These are phyloP conservation scores for Xenotilapia flavipinnis DNA, from an alignment of 2,113 vertebrate genomes.

Conservation along the genomic window DNA sequence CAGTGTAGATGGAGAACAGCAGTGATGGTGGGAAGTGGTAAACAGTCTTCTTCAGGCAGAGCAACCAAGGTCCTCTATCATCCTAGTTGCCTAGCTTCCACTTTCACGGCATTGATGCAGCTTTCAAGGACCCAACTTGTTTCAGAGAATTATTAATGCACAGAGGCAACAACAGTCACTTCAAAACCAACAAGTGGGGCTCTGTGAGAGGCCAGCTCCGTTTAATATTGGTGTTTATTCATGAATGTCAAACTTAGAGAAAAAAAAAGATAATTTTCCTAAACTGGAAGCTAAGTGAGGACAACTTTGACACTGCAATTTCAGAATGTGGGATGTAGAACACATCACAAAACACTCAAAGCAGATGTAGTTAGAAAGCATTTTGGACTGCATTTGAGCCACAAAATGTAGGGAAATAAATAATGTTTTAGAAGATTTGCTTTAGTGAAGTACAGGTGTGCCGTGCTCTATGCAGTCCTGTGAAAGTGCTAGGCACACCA, in stretches of 20 bases:
- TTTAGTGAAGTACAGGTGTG: background rate
- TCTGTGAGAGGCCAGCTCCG: background rate
- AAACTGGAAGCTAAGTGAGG: background rate
- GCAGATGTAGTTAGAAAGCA: background rate
- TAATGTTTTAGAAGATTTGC: background rate
- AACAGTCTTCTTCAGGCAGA: background rate
- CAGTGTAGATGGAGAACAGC: background rate
- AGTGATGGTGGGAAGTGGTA: background rate
- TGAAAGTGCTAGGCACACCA: background rate
- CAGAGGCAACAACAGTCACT: background rate
- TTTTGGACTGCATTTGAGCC: background rate
- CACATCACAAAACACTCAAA: background rate
- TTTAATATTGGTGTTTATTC: background rate
- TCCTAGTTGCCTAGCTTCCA: slow-evolving; percentile 65
- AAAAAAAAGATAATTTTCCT: background rate
- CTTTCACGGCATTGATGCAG: slow-evolving; percentile 12
- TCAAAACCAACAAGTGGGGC: background rate
- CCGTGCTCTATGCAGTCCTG: background rate
- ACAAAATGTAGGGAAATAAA: background rate
- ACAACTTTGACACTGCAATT: background rate
- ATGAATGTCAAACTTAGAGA: background rate
- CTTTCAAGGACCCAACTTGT: slow-evolving; percentile 8
- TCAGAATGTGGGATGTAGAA: background rate
- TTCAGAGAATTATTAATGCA: background rate
- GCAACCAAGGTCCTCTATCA: slow-evolving; percentile 5